Percentiles rank a stretch among this genome's conserved stretches.
Conservation (phyloP, 2,113 vertebrate species). For the Megaceryle maxima region DNA sequence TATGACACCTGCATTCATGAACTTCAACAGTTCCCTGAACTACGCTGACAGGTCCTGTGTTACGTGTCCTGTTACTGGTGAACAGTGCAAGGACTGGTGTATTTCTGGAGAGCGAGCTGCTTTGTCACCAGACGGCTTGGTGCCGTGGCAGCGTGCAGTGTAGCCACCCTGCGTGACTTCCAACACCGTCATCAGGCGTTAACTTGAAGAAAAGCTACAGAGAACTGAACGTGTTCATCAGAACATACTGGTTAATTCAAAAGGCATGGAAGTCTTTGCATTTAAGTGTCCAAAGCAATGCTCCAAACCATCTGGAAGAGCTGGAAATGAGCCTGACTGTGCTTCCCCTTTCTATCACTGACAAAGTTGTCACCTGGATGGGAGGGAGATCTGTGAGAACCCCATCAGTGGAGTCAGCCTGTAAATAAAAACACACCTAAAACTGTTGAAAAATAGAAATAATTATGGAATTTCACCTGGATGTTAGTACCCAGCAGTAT, state of each 20-base stretch:
- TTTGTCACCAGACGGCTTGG: not conserved
- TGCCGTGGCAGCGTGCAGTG: not conserved
- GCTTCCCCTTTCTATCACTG: not conserved
- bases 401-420: not conserved
- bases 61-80: not conserved
- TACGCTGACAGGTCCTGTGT: not conserved
- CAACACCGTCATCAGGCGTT: not conserved
- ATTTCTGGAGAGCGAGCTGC: not conserved
- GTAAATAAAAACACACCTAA: not conserved
- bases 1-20: accelerated
- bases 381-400: not conserved
- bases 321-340: not conserved
- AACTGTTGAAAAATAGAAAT: not conserved
- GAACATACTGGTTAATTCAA: not conserved
- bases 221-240: not conserved
- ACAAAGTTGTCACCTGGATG: not conserved
- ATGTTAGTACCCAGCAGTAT: not conserved
- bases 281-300: not conserved
- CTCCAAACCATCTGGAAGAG: not conserved
- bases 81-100: not conserved
- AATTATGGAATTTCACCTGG: not conserved
- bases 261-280: not conserved
- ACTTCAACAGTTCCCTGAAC: no score
- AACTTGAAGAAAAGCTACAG: not conserved
- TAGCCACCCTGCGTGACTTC: not conserved